Evolutionary conservation across 1,140 invertebrate species (phyloP).

Genomic region (Philopotamus ludificatus): DNA sequence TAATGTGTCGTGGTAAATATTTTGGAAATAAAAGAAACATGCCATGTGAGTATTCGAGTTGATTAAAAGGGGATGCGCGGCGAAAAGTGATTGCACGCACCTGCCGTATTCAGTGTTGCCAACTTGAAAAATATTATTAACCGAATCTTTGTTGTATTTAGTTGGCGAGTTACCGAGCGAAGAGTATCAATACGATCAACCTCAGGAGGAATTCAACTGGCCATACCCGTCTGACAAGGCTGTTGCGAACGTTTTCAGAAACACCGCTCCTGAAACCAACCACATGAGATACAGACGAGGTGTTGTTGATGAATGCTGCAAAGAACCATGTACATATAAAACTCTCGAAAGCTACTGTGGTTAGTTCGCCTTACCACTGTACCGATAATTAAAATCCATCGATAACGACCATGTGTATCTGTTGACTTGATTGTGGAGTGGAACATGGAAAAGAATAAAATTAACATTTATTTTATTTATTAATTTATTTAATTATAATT

Average conservation of each 20-base stretch:
- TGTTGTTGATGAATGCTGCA: slow-evolving; percentile 43
- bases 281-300: slow-evolving; percentile 36
- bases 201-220: slow-evolving; percentile 26
- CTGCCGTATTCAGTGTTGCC: neutral
- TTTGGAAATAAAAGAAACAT: neutral
- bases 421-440: neutral
- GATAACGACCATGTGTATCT: too few relatives aligned
- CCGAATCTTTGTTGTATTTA: neutral
- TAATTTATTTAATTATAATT: neutral
- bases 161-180: slow-evolving; percentile 2
- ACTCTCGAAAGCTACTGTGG: slow-evolving; percentile 30
- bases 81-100: too few relatives aligned
- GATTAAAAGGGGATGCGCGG: too few relatives aligned
- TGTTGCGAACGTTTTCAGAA: slow-evolving; percentile 12
- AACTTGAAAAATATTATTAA: neutral
- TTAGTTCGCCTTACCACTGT: neutral
- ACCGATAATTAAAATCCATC: neutral
- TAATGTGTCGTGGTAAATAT: neutral
- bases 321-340: slow-evolving; percentile 37
- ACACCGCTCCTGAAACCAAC: neutral
- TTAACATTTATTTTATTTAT: neutral
- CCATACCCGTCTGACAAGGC: slow-evolving; percentile 32
- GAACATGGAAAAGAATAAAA: neutral
- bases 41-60: neutral
- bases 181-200: slow-evolving; percentile 25